These are phyloP conservation scores for Neopipo cinnamomea DNA, from an alignment of 2,113 vertebrate species.

Conservation along the genomic window DNA sequence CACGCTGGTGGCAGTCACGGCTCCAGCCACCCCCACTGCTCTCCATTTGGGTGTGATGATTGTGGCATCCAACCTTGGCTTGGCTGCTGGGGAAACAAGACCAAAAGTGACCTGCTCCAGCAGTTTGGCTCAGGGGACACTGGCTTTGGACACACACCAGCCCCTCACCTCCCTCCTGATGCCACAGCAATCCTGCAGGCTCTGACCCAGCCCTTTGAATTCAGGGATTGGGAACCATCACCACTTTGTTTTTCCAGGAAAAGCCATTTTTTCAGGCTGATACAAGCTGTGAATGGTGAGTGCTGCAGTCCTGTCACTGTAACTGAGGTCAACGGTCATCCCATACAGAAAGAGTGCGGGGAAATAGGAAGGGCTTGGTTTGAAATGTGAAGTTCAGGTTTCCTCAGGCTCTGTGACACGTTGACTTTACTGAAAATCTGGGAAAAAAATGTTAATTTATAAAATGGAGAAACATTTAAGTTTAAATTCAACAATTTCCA, in stretches of 20 bases:
- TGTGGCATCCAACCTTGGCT: neutral
- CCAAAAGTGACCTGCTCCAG: neutral
- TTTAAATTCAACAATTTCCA: neutral
- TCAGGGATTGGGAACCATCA: accelerated
- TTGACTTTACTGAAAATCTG: neutral
- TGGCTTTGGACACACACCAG: accelerated
- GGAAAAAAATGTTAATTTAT: too few relatives aligned
- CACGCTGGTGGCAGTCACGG: accelerated
- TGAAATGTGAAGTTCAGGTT: neutral
- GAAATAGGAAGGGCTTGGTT: neutral
- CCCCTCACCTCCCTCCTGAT: neutral
- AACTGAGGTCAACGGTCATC: neutral
- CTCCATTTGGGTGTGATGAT: neutral
- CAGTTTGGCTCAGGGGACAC: neutral
- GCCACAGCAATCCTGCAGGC: neutral
- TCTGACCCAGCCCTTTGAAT: neutral
- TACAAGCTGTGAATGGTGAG: accelerated
- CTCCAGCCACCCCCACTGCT: neutral
- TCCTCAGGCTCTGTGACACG: neutral
- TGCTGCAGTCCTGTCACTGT: neutral
- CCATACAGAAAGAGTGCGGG: neutral
- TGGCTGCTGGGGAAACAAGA: neutral
- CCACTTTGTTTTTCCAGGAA: neutral
- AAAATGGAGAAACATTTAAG: too few relatives aligned
- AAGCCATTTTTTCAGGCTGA: neutral